phyloP scores from a whole-genome alignment of 1,140 invertebrate genomes.

The Leptonema lineaticorne region DNA sequence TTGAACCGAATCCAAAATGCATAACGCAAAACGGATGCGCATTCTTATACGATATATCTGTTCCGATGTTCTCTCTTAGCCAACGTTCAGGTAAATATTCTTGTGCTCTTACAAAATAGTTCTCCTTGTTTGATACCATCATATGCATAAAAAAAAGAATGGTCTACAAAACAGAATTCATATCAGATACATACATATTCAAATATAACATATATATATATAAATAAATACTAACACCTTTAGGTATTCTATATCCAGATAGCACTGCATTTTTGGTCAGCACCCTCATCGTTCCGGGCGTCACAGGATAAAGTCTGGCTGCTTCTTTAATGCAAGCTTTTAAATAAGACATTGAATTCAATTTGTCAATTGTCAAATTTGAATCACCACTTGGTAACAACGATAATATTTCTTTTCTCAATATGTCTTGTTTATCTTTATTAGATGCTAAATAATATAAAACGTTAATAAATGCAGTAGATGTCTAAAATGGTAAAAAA shows the following conservation, averaged over 20 bases:
- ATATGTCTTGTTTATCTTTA: constrained; percentile 57
- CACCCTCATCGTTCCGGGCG: constrained; percentile 53
- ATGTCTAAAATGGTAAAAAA: constrained; percentile 45
- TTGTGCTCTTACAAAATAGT: constrained; percentile 54
- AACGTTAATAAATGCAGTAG: constrained; percentile 45
- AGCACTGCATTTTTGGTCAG: constrained; percentile 58
- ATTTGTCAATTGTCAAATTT: constrained; percentile 55
- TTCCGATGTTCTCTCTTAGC: constrained; percentile 51
- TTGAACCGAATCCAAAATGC: constrained; percentile 64
- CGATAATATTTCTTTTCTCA: constrained; percentile 56
- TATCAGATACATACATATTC: background rate
- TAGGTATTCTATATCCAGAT: constrained; percentile 61
- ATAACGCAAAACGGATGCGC: constrained; percentile 59
- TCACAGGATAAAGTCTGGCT: constrained; percentile 58
- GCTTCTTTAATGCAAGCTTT: constrained; percentile 68
- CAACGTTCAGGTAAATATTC: constrained; percentile 64
- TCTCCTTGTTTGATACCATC: constrained; percentile 50
- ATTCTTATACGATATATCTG: constrained; percentile 49
- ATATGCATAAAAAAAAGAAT: constrained; percentile 56
- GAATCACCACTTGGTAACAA: constrained; percentile 53
- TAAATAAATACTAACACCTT: constrained; percentile 57
- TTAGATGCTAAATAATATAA: constrained; percentile 61
- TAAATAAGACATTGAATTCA: constrained; percentile 61
- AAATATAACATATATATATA: background rate
- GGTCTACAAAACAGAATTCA: constrained; percentile 47